These are phyloP conservation scores for Chorisops tibialis DNA, from an alignment of 2,888 invertebrate species.

Conservation along the genomic window DNA sequence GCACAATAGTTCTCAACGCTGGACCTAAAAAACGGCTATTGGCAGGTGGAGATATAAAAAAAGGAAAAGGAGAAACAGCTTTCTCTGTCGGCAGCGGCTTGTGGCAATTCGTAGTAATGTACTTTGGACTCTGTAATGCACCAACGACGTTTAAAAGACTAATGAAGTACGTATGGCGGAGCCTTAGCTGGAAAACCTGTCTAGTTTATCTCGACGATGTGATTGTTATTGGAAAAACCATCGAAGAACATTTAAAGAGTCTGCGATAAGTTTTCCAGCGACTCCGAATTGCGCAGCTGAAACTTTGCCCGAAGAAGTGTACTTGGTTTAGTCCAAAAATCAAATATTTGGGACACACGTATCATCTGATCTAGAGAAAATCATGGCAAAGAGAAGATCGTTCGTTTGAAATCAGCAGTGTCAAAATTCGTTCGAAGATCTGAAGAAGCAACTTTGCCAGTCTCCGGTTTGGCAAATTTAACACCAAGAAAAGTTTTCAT, in stretches of 20 bases:
- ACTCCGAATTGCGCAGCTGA: slow-evolving; percentile 10
- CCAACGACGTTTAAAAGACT: slow-evolving; percentile 35
- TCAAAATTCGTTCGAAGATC: too few species aligned
- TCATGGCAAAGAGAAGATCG: not conserved
- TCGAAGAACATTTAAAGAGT: slow-evolving; percentile 30
- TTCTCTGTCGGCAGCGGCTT: slow-evolving; percentile 35
- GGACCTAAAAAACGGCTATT: slow-evolving; percentile 34
- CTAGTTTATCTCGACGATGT: slow-evolving; percentile 36
- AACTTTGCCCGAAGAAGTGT: slow-evolving; percentile 23
- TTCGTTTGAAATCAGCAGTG: too few species aligned
- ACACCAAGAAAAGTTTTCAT: too few species aligned
- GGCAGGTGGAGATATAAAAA: slow-evolving; percentile 26
- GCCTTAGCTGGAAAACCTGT: slow-evolving; percentile 30
- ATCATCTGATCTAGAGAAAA: slow-evolving; percentile 21
- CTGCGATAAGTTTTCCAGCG: slow-evolving; percentile 16
- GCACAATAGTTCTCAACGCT: slow-evolving; percentile 35
- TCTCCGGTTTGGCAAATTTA: too few species aligned
- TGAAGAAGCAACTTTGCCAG: too few species aligned
- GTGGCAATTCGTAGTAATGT: slow-evolving; percentile 38
- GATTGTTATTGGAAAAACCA: slow-evolving; percentile 29
- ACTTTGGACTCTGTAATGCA: slow-evolving; percentile 34
- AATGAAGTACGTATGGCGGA: slow-evolving; percentile 30
- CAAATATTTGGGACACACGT: slow-evolving; percentile 21
- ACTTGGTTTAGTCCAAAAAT: slow-evolving; percentile 1
- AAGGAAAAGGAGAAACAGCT: slow-evolving; percentile 36